A percentile compares a stretch with the other conserved stretches of the same genome.
Conservation (phyloP, 2,113 vertebrate genomes). For the Calidris pugnax region DNA sequence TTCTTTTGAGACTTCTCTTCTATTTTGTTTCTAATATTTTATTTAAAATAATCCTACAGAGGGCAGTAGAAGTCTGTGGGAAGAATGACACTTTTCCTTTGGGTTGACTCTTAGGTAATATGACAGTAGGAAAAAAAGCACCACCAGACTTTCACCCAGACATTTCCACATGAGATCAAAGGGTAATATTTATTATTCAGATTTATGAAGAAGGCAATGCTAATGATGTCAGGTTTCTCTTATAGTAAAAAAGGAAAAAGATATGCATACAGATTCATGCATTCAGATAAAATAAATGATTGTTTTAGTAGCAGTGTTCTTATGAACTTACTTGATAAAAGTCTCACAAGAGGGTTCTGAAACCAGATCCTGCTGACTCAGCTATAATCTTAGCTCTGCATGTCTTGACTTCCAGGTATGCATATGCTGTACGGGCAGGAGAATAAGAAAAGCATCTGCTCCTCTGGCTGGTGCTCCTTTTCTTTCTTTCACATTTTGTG, state of each 20-base stretch:
- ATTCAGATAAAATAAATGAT: neutral
- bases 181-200: neutral
- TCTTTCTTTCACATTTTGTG: neutral
- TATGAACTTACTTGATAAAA: neutral
- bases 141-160: neutral
- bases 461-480: neutral
- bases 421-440: neutral
- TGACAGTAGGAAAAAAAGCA: neutral
- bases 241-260: neutral
- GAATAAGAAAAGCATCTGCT: neutral
- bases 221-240: neutral
- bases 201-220: neutral
- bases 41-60: conserved; percentile 43
- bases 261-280: neutral
- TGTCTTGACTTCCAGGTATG: neutral
- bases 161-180: neutral
- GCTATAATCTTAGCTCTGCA: neutral
- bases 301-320: neutral
- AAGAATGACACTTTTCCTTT: neutral
- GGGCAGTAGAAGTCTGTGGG: conserved; percentile 50
- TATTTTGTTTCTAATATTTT: neutral
- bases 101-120: neutral
- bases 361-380: neutral
- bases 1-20: neutral
- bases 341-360: neutral